Base-by-base conservation (phyloP, 2,797 vertebrate genomes). In the Sebastes cheni region DNA sequence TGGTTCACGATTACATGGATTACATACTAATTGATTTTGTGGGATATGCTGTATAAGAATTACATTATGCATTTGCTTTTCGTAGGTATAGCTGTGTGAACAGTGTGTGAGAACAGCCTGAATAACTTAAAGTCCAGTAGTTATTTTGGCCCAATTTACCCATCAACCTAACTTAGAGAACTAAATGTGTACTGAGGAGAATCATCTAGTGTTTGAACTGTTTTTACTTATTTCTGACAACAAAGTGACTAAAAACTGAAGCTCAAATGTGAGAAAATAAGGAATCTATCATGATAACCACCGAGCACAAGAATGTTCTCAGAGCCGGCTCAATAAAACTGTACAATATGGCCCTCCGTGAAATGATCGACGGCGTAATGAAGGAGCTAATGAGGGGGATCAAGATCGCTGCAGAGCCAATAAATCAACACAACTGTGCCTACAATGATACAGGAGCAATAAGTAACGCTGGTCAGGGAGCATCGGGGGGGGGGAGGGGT, bases 361-460 rank as follows among this genome's bases (percentile, higher is more conserved):
- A 90, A 82, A 93, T 94, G 93, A 94, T 93, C 88, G 86, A 93
- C 92, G 79, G 93, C 25, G 90, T 94, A 94, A 95, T 95, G 93
- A 94, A 94, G 88, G 89, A 94, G 92, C 94, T 95, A 96, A 96
- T 95, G 95, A 95, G 93, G 92, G 91, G 91, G 92, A 94, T 94
- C 92, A 93, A 90, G 89, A 92, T 85, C 55, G 81, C 88, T 77
- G 79, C 91, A 88, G 91, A 84, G 88, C 88, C 93, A 89, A 95
- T 95, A 94, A 95, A 96, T 95, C 94, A 95, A 91, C 88, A 92
- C 87, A 91, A 93, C 85, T 82, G 92, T 89, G 93, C 87, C 91
- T 66, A 85, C 92, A 88, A 88, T 78, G 89, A 92, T 92, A 90
- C 84, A 69, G 85, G 77, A 84, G 89, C 90, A 93, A 93, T 93